Evolutionary conservation across 2,888 invertebrate genomes (phyloP), one percentile per base, ranked within the genome.

Genomic region (Aquatica leii): DNA sequence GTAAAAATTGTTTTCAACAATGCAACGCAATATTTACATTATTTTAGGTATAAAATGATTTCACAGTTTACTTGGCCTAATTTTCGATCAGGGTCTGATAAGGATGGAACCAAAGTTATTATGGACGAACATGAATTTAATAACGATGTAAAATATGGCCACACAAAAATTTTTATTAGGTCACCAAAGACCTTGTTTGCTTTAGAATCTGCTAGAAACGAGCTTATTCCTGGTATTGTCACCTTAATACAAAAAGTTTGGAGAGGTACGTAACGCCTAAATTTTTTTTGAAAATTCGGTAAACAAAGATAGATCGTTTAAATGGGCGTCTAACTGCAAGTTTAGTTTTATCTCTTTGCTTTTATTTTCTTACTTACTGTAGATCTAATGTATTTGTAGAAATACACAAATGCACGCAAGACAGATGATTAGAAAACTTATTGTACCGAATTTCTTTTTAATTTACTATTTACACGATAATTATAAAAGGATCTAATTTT

Each of bases 61-160:
- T 94, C 93, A 0, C 91, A 92, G 77, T 92, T 91, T 81, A 98
- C 98, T 1, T 98, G 98, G 98, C 98, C 98, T 34, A 97, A 96
- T 83, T 98, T 92, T 85, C 88, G 90, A 62, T 88, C 90, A 2
- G 90, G 89, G 55, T 84, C 82, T 55, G 91, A 92, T 71, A 88
- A 87, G 75, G 95, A 97, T 68, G 97, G 95, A 1, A 94, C 94
- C 1, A 86, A 89, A 77, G 91, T 92, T 66, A 88, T 99, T 66
- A 87, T 98, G 70, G 86, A 92, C 51, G 94, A 95, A 71, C 87
- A 91, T 74, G 87, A 89, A 37, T 89, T 91, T 71, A 80, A 87
- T 1, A 83, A 89, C 34, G 98, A 98, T 77, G 96, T 97, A 15
- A 94, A 94, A 80, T 97, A 92, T 77, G 98, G 98, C 11, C 93